These are phyloP conservation scores for Melanostigma gelatinosum DNA, from an alignment of 2,113 vertebrate species.

Conservation along the genomic window DNA sequence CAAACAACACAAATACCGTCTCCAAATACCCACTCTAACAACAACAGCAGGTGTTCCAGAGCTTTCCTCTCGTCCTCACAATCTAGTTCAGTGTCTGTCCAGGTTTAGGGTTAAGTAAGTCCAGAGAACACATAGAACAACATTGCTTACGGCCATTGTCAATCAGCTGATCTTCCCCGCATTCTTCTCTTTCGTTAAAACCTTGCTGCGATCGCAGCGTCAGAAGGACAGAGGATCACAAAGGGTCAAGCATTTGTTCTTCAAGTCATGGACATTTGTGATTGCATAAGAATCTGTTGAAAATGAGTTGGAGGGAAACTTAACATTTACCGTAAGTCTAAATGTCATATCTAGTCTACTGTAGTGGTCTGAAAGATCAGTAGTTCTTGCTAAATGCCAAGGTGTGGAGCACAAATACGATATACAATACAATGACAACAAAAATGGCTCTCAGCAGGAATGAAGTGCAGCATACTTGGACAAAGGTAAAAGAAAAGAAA, in stretches of 20 bases:
- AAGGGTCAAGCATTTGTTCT: not conserved
- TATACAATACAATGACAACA: not conserved
- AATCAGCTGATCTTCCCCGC: not conserved
- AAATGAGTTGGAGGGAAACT: not conserved
- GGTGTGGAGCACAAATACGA: not conserved
- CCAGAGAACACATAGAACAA: not conserved
- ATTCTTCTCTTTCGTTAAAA: not conserved
- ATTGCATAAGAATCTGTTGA: not conserved
- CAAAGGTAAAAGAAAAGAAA: not conserved
- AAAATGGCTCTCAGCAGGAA: not conserved
- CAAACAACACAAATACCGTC: constrained; percentile 59
- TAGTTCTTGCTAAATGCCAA: not conserved
- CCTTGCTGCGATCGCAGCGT: not conserved
- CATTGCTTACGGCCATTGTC: not conserved
- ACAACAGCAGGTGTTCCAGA: constrained; percentile 38
- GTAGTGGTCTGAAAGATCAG: not conserved
- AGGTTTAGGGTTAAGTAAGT: constrained; percentile 2
- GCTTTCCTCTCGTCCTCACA: not conserved
- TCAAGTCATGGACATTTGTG: not conserved
- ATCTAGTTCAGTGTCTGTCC: constrained; percentile 12
- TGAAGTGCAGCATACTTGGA: not conserved
- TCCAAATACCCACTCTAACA: constrained; percentile 32
- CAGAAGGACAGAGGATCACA: not conserved
- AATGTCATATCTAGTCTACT: not conserved
- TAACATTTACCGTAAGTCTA: not conserved